Evolutionary conservation across 2,797 vertebrate species (phyloP).

Genomic region (Peromyscus attwateri): DNA sequence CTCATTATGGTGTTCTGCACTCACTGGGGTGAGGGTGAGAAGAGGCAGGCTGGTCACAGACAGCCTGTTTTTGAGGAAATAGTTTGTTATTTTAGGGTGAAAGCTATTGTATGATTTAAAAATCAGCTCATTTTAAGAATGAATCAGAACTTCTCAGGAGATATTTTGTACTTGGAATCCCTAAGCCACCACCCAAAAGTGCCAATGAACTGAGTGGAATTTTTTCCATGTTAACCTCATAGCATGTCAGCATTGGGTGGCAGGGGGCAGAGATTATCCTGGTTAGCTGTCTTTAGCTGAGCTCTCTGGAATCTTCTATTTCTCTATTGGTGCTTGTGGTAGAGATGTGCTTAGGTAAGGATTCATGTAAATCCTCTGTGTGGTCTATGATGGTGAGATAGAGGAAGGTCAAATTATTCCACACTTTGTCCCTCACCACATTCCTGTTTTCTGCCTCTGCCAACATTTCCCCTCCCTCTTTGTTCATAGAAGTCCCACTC

Average conservation of each 20-base stretch:
- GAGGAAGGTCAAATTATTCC: background rate
- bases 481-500: background rate
- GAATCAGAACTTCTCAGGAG: conserved; percentile 54
- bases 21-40: background rate
- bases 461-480: background rate
- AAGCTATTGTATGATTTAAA: conserved; percentile 55
- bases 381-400: background rate
- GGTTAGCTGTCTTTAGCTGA: conserved; percentile 5
- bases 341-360: background rate
- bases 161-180: conserved; percentile 60
- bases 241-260: conserved; percentile 10
- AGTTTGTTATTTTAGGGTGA: conserved; percentile 27
- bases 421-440: background rate
- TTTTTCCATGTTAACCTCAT: conserved; percentile 45
- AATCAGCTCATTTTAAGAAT: conserved; percentile 50
- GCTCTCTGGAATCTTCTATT: background rate
- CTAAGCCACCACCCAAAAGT: conserved; percentile 20
- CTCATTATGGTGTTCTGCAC: background rate
- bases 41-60: background rate
- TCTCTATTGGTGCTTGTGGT: background rate
- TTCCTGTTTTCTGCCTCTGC: background rate
- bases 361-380: too few relatives aligned
- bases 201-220: conserved; percentile 38
- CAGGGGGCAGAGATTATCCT: background rate
- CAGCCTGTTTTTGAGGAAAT: background rate